These are phyloP conservation scores for Drosophila trichaetosa DNA, from an alignment of 2,888 invertebrate genomes.

Conservation along the genomic window DNA sequence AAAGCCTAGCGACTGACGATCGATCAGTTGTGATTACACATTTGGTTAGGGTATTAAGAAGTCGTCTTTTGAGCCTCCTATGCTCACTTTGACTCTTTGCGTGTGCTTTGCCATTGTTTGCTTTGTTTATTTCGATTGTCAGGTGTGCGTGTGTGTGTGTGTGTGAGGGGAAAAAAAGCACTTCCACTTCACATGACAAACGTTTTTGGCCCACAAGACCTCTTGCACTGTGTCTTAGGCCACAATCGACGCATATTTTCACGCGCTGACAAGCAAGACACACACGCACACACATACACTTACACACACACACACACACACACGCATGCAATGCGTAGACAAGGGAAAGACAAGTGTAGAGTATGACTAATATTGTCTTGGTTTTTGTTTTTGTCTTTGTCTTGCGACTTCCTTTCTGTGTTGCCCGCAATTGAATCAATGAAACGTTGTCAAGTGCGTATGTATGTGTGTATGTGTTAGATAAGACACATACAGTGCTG, in stretches of 20 bases:
- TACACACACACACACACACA: neutral
- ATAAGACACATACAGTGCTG: conserved; percentile 17
- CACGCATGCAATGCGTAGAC: conserved; percentile 17
- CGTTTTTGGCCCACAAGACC: conserved; percentile 40
- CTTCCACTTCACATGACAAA: conserved; percentile 43
- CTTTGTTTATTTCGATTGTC: conserved; percentile 25
- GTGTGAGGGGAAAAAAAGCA: conserved; percentile 8
- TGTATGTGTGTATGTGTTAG: conserved; percentile 11
- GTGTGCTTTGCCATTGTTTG: conserved; percentile 24
- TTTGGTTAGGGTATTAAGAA: neutral
- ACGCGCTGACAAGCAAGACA: conserved; percentile 36
- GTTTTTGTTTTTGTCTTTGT: conserved; percentile 5
- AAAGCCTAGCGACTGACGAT: neutral
- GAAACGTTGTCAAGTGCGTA: conserved; percentile 10
- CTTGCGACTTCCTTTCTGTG: conserved; percentile 46
- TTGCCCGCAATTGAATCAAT: conserved; percentile 39
- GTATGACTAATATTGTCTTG: conserved; percentile 50
- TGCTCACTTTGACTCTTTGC: conserved; percentile 3
- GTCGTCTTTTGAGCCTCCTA: neutral
- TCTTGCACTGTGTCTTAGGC: conserved; percentile 11
- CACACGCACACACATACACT: neutral
- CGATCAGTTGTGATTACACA: neutral
- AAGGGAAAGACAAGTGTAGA: conserved; percentile 43
- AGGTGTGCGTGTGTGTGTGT: neutral
- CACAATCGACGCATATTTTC: conserved; percentile 44